Evolutionary conservation across 2,113 vertebrate genomes (phyloP), one percentile per base, ranked within the genome.

Genomic region (Hirundichthys speculiger): DNA sequence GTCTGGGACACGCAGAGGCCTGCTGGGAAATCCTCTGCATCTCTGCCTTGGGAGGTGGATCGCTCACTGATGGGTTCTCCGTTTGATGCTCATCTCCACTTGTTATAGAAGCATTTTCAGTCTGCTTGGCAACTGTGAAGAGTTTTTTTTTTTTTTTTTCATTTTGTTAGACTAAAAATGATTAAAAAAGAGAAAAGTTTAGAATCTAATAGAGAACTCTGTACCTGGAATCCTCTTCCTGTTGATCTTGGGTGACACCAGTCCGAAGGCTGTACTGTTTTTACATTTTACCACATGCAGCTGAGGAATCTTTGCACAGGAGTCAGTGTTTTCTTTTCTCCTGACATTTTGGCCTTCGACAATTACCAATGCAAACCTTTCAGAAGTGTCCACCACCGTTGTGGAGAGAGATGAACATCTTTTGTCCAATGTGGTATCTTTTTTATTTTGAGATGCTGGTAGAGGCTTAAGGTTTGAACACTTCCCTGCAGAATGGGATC

Each of bases 141-240:
- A 54, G 19, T 65, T 45, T 25, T 22, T 21, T 55, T n/a, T n/a
- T n/a, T 38, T 59, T 12, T 2, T 12, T 19, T 30, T 45, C 13
- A 27, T 60, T 15, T 69, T 45, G 13, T 15, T 41, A 3, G 11
- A 61, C 19, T 52, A n/a, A 46, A 59, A 58, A 18, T 14, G 13
- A 45, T 19, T 19, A 34, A 48, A 55, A 24, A 20, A n/a, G 30
- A 30, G 20, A 5, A 43, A 43, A 45, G 0, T 13, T 39, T 13
- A 11, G 5, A 14, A 20, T 16, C 34, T 20, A 64, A 43, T 45
- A 21, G 1, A 39, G 24, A 22, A 21, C 13, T 56, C 14, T 59
- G 72, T 91, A 99, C 96, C 97, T 96, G 92, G 93, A 13, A 80
- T 39, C 76, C 80, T 94, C 69, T 85, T 89, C 82, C 87, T 89